These are phyloP conservation scores for Sapajus apella DNA, from an alignment of 2,113 vertebrate species.

Conservation along the genomic window DNA sequence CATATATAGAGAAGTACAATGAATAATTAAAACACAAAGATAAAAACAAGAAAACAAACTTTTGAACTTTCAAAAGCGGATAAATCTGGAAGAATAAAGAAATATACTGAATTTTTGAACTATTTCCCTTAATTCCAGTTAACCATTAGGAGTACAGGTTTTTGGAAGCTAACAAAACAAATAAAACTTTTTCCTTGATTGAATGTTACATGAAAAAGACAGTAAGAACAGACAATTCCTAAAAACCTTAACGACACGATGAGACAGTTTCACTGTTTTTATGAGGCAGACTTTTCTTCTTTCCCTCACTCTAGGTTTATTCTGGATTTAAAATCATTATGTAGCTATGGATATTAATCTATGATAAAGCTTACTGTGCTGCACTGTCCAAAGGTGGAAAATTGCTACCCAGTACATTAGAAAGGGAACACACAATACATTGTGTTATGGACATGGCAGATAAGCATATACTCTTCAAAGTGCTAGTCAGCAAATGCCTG, in stretches of 20 bases:
- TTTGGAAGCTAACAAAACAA: slow-evolving; percentile 38
- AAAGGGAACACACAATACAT: slow-evolving; percentile 62
- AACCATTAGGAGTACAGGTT: neutral
- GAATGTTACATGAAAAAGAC: slow-evolving; percentile 1
- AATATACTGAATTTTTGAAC: slow-evolving; percentile 26
- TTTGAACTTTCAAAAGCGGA: slow-evolving; percentile 34
- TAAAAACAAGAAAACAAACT: slow-evolving; percentile 25
- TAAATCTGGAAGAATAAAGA: slow-evolving; percentile 32
- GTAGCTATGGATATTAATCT: slow-evolving; percentile 69
- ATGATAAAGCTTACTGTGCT: slow-evolving; percentile 48
- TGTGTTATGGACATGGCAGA: slow-evolving; percentile 38
- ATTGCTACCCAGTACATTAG: neutral
- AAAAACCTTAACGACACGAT: slow-evolving; percentile 1
- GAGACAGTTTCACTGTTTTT: slow-evolving; percentile 22
- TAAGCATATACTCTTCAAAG: slow-evolving; percentile 54
- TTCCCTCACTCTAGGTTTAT: neutral
- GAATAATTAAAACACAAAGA: slow-evolving; percentile 27
- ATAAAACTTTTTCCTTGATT: neutral
- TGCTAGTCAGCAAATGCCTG: slow-evolving; percentile 50
- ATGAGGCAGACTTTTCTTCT: neutral
- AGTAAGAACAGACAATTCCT: slow-evolving; percentile 32
- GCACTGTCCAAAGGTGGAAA: neutral
- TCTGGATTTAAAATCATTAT: slow-evolving; percentile 52
- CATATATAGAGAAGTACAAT: neutral
- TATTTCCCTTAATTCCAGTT: slow-evolving; percentile 41